phyloP scores from a whole-genome alignment of 2,113 vertebrate genomes.

The Nesogale talazaci region DNA sequence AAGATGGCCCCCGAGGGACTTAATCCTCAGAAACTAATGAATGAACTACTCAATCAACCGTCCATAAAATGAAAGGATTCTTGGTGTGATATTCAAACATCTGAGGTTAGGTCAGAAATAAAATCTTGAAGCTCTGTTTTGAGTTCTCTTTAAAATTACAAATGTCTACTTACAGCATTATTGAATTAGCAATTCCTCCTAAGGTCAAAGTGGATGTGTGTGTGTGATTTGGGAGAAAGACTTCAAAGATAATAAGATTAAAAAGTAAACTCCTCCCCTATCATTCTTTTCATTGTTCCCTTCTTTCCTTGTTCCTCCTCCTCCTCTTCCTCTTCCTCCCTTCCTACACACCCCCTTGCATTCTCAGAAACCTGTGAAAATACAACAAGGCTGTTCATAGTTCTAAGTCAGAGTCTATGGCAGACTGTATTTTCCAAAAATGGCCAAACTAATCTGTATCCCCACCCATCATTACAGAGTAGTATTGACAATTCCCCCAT shows the following conservation, averaged over 20 bases:
- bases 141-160: neutral
- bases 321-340: neutral
- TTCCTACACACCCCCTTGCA: too few relatives aligned
- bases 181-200: neutral
- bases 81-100: neutral
- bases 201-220: neutral
- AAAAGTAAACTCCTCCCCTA: neutral
- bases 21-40: neutral
- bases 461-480: neutral
- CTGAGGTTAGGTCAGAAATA: neutral
- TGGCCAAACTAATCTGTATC: neutral
- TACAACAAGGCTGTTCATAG: neutral
- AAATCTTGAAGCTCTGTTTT: neutral
- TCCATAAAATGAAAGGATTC: neutral
- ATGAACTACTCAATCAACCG: neutral
- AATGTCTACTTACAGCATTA: neutral
- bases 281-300: neutral
- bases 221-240: neutral
- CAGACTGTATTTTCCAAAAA: neutral
- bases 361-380: neutral
- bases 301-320: neutral
- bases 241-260: slow-evolving; percentile 6
- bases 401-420: neutral
- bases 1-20: neutral
- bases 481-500: neutral